Percentiles rank a stretch among this genome's conserved stretches.
Evolutionary conservation across 2,888 invertebrate species (phyloP).

Genomic region (Ctenicera cuprea): DNA sequence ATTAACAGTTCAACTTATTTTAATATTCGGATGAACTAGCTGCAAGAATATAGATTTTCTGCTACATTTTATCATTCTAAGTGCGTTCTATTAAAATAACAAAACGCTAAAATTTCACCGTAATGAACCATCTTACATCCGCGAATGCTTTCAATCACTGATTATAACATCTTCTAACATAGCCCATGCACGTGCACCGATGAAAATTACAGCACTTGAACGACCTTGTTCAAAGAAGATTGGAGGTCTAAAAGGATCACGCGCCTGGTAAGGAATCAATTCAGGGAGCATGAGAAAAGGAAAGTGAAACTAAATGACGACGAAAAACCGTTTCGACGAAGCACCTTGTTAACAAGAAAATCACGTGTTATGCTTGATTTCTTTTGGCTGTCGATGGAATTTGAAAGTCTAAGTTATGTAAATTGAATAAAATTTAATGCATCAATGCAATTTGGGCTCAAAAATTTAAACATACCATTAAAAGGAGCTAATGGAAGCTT

Average conservation of each 20-base stretch:
- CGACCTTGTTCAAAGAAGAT: conserved; percentile 32
- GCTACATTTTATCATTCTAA: too few relatives aligned
- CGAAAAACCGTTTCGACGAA: conserved; percentile 30
- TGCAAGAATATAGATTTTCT: too few relatives aligned
- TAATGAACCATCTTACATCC: not conserved
- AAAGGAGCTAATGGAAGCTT: too few relatives aligned
- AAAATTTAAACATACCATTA: conserved; percentile 20
- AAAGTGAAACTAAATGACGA: conserved; percentile 35
- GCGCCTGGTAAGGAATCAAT: conserved; percentile 26
- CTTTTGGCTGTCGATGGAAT: conserved; percentile 16
- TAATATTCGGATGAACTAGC: too few relatives aligned
- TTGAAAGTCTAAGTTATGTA: conserved; percentile 33
- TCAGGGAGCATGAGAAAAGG: conserved; percentile 20
- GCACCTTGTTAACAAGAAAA: conserved; percentile 31
- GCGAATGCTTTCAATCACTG: not conserved
- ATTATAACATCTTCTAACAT: conserved; percentile 1
- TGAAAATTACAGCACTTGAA: conserved; percentile 25
- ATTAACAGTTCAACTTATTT: too few relatives aligned
- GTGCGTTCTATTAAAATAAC: too few relatives aligned
- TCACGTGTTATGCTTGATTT: conserved; percentile 34
- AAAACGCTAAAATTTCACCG: too few relatives aligned
- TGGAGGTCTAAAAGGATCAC: conserved; percentile 33
- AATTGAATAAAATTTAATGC: conserved; percentile 27
- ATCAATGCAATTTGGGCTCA: conserved; percentile 7
- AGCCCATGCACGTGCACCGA: conserved; percentile 12